Base-by-base conservation (phyloP, 2,888 invertebrate species). In the Lysandra coridon region DNA sequence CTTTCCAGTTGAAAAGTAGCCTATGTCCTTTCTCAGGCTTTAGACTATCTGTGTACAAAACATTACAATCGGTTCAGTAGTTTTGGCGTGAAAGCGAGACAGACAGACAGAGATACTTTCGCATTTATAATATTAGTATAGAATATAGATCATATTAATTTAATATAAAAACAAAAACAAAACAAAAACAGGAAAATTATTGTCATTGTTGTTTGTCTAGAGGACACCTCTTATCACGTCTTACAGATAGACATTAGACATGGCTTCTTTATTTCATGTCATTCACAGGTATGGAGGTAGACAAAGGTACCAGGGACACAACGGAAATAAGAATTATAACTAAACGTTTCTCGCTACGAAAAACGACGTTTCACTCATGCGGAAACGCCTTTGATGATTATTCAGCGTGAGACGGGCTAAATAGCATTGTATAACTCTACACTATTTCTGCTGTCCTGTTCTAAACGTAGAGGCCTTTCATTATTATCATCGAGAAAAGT, bases 281-380 rank as follows among this genome's bases (percentile, higher is more conserved):
- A 37, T 69, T 14, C 69, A 4, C 69, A 69, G 69, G 69, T 17
- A 69, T 69, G 33, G 12, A 69, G 4, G 30, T 23, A 69, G 69
- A 69, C 69, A 69, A 69, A 37, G 69, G 69, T 33, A 69, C 69
- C 69, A 37, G 64, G 69, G 33, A 33, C 14, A 17, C 69, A 37
- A 14, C 12, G 69, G 33, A 69, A 33, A 69, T 37, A 69, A 2
- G 69, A 69, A 69, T 69, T 17, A 37, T 69, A 69, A 69, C 69
- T 69, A 37, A 69, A 69, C 17, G 33, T 69, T 69, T 69, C 69
- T 37, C 69, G 69, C 33, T 69, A 33, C 69, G 33, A 69, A 69
- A 69, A 69, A 69, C 69, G 64, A 64, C 64, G 30, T 30, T 30
- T 69, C 17, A 1, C 14, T 37, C 69, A 69, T 69, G 69, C 69